Base-by-base conservation (phyloP, 2,888 invertebrate species). In the Stenotaenia linearis region DNA sequence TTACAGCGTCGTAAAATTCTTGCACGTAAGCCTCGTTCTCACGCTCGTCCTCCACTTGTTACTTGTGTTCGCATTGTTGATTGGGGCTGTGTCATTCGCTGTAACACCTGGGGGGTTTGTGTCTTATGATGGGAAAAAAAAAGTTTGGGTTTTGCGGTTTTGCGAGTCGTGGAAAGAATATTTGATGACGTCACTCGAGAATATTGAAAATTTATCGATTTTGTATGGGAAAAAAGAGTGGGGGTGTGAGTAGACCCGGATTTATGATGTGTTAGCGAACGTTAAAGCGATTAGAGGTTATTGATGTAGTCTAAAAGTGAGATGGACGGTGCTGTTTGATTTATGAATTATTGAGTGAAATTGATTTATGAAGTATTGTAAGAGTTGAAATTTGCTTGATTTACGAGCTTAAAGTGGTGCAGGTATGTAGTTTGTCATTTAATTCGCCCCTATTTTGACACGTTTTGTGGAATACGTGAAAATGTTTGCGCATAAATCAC, bases 11-110 rank as follows among this genome's bases (percentile, higher is more conserved):
- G 69, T 69, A 69, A 69, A 69, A 69, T 69, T 69, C 69, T 69
- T 69, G 69, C 69, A 69, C 69, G 69, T 69, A 25, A 69, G 69
- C 69, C 69, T 69, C 69, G 69, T 69, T 69, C 69, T 69, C 69
- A 69, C 69, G 69, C 69, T 69, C 69, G 69, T 69, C 69, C 69
- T 69, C 28, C 28, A 69, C 69, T 23, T 69, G 69, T 28, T 23
- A 28, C 25, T 69, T 69, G 69, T 69, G 28, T 23, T 69, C 69
- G 69, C 69, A 69, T 69, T 69, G 69, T 69, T 69, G 69, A 69
- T 69, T 69, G 69, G n/a, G 69, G 25, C 69, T 69, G 25, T 69
- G 69, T 69, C 69, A 69, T 69, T 69, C 25, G 69, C 25, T 69
- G 69, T 69, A 69, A 69, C 69, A 69, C 69, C 69, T 69, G 69